phyloP scores from a whole-genome alignment of 2,113 vertebrate genomes.

The Bubo scandiacus region DNA sequence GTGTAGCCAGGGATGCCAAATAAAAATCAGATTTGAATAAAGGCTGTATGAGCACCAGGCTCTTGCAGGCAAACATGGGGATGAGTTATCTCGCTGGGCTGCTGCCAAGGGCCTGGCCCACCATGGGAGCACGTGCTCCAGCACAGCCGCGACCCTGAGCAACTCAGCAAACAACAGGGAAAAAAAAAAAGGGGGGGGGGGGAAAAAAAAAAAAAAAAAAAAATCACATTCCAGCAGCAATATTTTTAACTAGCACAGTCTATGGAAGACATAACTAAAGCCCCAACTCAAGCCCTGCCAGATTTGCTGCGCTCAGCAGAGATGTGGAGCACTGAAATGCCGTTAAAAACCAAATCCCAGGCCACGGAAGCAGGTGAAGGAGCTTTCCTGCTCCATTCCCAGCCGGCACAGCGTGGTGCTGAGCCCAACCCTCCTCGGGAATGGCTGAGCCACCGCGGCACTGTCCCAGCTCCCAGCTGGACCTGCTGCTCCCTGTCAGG shows the following conservation, averaged over 20 bases:
- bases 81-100: background rate
- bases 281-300: background rate
- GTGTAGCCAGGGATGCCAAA: background rate
- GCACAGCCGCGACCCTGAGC: background rate
- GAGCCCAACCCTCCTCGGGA: background rate
- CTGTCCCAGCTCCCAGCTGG: background rate
- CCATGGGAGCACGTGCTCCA: background rate
- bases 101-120: background rate
- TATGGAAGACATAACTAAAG: background rate
- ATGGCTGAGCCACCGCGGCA: rapidly evolving
- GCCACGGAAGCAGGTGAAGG: background rate
- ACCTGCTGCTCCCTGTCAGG: background rate
- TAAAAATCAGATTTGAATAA: background rate
- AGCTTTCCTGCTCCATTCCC: background rate
- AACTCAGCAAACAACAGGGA: background rate
- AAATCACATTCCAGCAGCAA: background rate
- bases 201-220: background rate
- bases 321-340: background rate
- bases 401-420: background rate
- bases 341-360: background rate
- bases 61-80: background rate
- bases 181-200: rapidly evolving
- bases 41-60: background rate
- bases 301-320: background rate
- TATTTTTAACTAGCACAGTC: background rate